Evolutionary conservation across 1,140 invertebrate genomes (phyloP).

Genomic region (Bombyx mori): ASM3026992v2 NC_085115.1:7020001-7020500

Average conservation of each 20-base stretch:
- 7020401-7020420: constrained; percentile 14
- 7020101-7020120: too few species aligned
- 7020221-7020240: too few species aligned
- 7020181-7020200: too few species aligned
- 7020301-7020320: constrained; percentile 79
- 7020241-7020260: background rate
- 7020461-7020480: constrained; percentile 23
- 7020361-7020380: constrained; percentile 80
- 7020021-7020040: too few species aligned
- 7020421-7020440: constrained; percentile 21
- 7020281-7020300: constrained; percentile 13
- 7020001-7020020: too few species aligned
- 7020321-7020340: constrained; percentile 87
- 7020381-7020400: constrained; percentile 83
- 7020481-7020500: constrained; percentile 34
- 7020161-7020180: too few species aligned
- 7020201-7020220: too few species aligned
- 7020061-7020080: too few species aligned
- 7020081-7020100: too few species aligned
- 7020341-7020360: constrained; percentile 77
- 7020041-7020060: too few species aligned
- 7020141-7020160: too few species aligned
- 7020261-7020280: constrained; percentile 7
- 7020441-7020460: constrained; percentile 23
- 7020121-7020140: too few species aligned